Evolutionary conservation across 1,140 invertebrate species (phyloP).

Genomic region (Camponotus pennsylvanicus): DNA sequence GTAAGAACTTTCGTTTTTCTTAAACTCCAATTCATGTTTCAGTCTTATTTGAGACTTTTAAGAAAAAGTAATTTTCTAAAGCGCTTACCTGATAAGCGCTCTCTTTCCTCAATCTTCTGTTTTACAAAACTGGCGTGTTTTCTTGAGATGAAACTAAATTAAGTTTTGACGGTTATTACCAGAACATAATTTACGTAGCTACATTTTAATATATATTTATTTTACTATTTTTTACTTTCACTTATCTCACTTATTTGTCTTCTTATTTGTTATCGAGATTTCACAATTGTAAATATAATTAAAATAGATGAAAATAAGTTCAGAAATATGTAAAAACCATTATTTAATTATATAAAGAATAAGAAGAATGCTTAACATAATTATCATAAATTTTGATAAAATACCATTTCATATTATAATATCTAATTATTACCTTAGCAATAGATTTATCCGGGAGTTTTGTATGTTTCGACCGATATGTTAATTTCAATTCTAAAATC

Average conservation of each 20-base stretch:
- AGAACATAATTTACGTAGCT: background rate
- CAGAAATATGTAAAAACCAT: background rate
- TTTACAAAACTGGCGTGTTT: constrained; percentile 10
- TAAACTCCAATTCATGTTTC: background rate
- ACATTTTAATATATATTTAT: background rate
- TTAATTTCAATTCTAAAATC: background rate
- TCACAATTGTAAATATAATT: background rate
- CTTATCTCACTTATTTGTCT: background rate
- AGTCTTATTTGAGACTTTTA: background rate
- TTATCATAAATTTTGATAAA: background rate
- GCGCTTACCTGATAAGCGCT: background rate
- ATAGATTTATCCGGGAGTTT: background rate
- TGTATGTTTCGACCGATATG: background rate
- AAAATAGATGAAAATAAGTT: background rate
- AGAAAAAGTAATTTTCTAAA: constrained; percentile 1
- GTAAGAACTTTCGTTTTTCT: background rate
- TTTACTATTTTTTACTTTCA: background rate
- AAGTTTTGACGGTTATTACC: background rate
- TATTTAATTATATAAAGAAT: background rate
- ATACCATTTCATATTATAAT: background rate
- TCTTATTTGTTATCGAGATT: background rate
- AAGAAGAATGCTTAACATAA: background rate
- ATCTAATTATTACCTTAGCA: constrained; percentile 1
- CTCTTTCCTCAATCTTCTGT: background rate
- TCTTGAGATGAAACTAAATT: constrained; percentile 9